Evolutionary conservation across 37 sponge, comb jelly and placozoan genomes (phyloP), one percentile per base, ranked within the genome.

Genomic region (Aplysina aerophoba): DNA sequence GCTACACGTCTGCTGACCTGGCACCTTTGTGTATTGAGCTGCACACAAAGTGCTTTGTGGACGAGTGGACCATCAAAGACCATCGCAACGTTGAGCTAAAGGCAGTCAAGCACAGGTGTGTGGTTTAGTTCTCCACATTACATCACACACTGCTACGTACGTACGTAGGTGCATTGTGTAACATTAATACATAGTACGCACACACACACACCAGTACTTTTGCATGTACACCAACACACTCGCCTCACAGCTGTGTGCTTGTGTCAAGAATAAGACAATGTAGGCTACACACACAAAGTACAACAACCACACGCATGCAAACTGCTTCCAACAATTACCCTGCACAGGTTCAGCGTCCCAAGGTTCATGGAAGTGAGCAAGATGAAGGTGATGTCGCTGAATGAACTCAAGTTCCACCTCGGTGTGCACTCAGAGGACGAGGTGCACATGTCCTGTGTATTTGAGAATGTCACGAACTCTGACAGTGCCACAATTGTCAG

Each of bases 1-100:
- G 94, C 1, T 85, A 86, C 62, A 55, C 84, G 36, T 59, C 85
- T 50, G 16, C n/a, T 12, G 59, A 87, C 59, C 83, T 93, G 20
- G n/a, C 37, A 22, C 38, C 30, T 17, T 82, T 75, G 24, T 87
- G 86, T 68, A 24, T 85, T 16, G 44, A 59, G 28, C 63, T 93
- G 15, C 88, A 88, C 28, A 24, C 62, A 3, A 75, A 79, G 39
- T 93, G 90, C 73, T 89, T 59, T n/a, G 78, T 40, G 37, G 78
- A 71, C 21, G 65, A 93, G 80, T 63, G 81, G 55, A 5, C 74
- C 21, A 84, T 93, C 17, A 82, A 75, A 35, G 94, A 93, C 79
- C 78, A 90, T 55, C 60, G 91, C 17, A 73, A 73, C 15, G 65
- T 88, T 4, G 80, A 85, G 61, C 84, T 93, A 55, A 38, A 89